phyloP scores from a whole-genome alignment of 2,888 invertebrate species.

The Andricus curvator region DNA sequence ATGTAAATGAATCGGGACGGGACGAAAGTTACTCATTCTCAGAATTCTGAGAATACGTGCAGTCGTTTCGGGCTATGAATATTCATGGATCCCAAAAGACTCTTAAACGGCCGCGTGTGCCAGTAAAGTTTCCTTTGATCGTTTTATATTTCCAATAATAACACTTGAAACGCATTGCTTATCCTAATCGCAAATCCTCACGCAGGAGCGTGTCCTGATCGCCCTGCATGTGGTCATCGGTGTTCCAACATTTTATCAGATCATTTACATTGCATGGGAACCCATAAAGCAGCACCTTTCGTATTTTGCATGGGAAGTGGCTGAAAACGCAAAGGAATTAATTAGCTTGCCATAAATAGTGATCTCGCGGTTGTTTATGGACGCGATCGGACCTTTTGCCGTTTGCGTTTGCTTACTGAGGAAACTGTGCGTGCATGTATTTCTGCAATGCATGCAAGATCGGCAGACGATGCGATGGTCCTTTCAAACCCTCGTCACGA shows the following conservation, averaged over 20 bases:
- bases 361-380: conserved; percentile 59
- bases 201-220: conserved; percentile 46
- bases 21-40: conserved; percentile 58
- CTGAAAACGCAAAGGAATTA: conserved; percentile 69
- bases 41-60: conserved; percentile 68
- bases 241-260: conserved; percentile 72
- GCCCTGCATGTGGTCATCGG: conserved; percentile 54
- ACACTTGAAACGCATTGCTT: conserved; percentile 39
- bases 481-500: conserved; percentile 48
- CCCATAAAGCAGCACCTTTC: conserved; percentile 64
- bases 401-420: conserved; percentile 11
- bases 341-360: conserved; percentile 68
- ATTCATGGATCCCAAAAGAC: conserved; percentile 65
- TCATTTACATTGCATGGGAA: conserved; percentile 70
- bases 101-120: conserved; percentile 42
- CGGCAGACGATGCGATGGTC: conserved; percentile 13
- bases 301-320: conserved; percentile 71
- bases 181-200: conserved; percentile 57
- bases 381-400: conserved; percentile 26
- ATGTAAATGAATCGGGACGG: conserved; percentile 40
- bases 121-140: conserved; percentile 28
- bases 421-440: conserved; percentile 24
- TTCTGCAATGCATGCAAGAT: conserved; percentile 30
- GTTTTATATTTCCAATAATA: conserved; percentile 36
- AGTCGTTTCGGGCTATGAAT: conserved; percentile 64